Percentiles rank a stretch among this genome's conserved stretches.
These are phyloP conservation scores for Alethe castanea DNA, from an alignment of 2,113 vertebrate species.

Conservation along the genomic window DNA sequence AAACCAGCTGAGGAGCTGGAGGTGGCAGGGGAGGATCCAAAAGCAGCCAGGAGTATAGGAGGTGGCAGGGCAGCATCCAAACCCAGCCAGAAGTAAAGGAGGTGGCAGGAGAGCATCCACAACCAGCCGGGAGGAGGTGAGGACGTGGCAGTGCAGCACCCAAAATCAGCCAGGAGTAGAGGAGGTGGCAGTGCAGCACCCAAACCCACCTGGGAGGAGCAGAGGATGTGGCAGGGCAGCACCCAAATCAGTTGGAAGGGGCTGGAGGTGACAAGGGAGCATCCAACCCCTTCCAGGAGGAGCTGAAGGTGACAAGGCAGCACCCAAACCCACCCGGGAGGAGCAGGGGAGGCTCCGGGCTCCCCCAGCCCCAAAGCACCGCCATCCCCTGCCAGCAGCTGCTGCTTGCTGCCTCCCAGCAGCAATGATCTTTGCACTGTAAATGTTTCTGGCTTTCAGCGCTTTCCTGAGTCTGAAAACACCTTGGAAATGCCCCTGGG, in stretches of 20 bases:
- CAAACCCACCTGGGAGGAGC: too few species aligned
- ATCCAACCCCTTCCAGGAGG: not conserved
- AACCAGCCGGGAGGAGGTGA: not conserved
- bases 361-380: not conserved
- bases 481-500: not conserved
- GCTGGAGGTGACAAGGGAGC: not conserved
- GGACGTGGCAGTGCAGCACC: not conserved
- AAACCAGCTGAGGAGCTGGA: too few species aligned
- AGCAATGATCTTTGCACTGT: not conserved
- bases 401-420: not conserved
- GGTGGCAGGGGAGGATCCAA: too few species aligned
- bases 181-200: not conserved
- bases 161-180: not conserved
- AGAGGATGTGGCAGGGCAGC: too few species aligned
- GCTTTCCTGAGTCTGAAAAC: not conserved
- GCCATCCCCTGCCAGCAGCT: not conserved
- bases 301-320: not conserved
- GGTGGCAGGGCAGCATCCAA: not conserved
- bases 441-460: not conserved
- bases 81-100: not conserved
- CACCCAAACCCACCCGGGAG: too few species aligned
- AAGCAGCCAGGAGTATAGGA: not conserved
- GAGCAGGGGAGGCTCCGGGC: too few species aligned
- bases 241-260: not conserved
- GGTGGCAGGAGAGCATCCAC: not conserved